phyloP scores from a whole-genome alignment of 2,797 vertebrate species.

The Scyliorhinus canicula region DNA sequence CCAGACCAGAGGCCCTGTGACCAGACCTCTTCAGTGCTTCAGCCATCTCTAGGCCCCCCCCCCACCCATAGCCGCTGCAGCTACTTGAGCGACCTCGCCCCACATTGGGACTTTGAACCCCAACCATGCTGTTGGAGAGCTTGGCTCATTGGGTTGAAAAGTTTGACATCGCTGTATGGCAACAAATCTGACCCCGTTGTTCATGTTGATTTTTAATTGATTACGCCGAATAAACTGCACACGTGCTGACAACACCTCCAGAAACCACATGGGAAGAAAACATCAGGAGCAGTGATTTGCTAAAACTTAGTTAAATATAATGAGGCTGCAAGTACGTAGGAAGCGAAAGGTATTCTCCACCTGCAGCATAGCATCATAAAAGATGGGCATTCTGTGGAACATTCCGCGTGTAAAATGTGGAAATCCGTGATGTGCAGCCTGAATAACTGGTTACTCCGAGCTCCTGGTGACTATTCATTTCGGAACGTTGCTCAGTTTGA shows the following conservation, averaged over 20 bases:
- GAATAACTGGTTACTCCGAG: no score
- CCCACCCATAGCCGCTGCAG: no score
- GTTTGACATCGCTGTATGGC: neutral
- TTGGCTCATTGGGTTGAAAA: no score
- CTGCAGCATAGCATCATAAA: neutral
- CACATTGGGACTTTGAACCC: neutral
- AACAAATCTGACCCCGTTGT: neutral
- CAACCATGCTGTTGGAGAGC: no score
- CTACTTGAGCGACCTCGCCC: neutral
- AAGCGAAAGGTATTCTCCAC: neutral
- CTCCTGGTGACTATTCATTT: neutral
- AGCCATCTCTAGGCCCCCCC: no score
- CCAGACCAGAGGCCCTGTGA: no score
- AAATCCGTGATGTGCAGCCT: neutral
- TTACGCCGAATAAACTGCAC: neutral
- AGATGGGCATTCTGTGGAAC: neutral
- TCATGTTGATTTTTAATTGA: neutral
- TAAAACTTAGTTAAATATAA: neutral
- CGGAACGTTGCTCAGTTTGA: neutral
- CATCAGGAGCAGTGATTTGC: neutral
- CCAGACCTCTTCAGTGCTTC: no score
- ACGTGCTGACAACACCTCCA: neutral
- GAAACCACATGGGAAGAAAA: neutral
- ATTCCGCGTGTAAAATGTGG: neutral
- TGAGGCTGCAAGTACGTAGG: no score